These are phyloP conservation scores for Varroa destructor DNA, from an alignment of 1,140 invertebrate species.

Conservation along the genomic window DNA sequence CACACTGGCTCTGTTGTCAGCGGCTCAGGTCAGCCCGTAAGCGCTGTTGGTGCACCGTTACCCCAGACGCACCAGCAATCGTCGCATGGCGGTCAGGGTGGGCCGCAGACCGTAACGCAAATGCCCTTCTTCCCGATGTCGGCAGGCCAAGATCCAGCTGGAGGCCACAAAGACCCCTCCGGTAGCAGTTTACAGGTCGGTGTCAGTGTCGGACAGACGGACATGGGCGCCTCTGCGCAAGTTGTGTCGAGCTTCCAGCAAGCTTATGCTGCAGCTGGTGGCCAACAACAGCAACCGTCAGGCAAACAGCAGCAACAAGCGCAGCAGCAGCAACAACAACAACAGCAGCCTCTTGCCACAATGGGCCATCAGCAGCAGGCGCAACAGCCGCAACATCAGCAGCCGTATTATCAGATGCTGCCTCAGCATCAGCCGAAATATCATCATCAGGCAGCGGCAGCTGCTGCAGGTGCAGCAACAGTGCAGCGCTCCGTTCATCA, in stretches of 20 bases:
- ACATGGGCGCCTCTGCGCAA: constrained; percentile 15
- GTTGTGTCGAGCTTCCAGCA: constrained; percentile 22
- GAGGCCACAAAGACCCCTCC: no score
- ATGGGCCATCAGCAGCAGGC: constrained; percentile 7
- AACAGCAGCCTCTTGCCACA: background rate
- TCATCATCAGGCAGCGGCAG: constrained; percentile 7
- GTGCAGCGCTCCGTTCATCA: background rate
- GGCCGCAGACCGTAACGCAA: no score
- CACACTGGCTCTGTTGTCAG: no score
- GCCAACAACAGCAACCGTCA: background rate
- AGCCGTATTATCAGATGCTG: background rate
- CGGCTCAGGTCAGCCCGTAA: no score
- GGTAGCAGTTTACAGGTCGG: no score
- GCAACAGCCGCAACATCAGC: constrained; percentile 8
- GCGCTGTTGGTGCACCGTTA: no score
- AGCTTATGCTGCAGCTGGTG: background rate
- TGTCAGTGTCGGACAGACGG: background rate
- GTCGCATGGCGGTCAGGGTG: no score
- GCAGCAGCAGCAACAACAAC: constrained; percentile 21
- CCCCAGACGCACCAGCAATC: no score
- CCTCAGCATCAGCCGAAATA: constrained; percentile 11
- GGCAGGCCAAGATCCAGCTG: no score
- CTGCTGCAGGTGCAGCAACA: background rate
- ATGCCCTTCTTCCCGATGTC: no score
- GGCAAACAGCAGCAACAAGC: constrained; percentile 20